These are phyloP conservation scores for Heliocidaris tuberculata DNA, from an alignment of 35 echinoderm and acorn worm species.

Conservation along the genomic window DNA sequence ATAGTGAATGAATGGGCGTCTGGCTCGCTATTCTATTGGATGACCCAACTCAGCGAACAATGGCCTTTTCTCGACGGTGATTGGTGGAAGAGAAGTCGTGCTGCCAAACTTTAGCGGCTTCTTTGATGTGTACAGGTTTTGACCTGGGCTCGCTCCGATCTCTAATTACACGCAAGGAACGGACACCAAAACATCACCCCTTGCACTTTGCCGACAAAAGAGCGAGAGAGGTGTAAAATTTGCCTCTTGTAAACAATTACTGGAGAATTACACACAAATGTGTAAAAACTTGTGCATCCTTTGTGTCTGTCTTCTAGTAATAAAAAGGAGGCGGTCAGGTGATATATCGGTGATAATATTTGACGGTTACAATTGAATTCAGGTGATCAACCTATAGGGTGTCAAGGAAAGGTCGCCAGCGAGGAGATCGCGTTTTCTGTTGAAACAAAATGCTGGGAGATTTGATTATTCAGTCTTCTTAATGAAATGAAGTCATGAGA, in stretches of 20 bases:
- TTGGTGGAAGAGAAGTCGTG: constrained; percentile 19
- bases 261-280: neutral
- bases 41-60: constrained; percentile 44
- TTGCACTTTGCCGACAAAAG: neutral
- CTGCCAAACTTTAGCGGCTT: constrained; percentile 47
- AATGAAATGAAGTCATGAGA: neutral
- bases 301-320: neutral
- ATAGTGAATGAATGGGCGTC: constrained; percentile 34
- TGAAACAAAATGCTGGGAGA: no score
- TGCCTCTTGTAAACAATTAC: neutral
- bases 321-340: constrained; percentile 1
- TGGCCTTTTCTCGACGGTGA: neutral
- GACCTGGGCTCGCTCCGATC: constrained; percentile 29
- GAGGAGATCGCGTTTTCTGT: neutral
- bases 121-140: constrained; percentile 42
- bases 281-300: constrained; percentile 16
- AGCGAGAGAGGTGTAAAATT: neutral
- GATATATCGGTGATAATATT: constrained; percentile 13
- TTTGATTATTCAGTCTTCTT: neutral
- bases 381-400: neutral
- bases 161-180: constrained; percentile 44
- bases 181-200: constrained; percentile 21
- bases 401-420: neutral
- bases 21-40: constrained; percentile 32
- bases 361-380: neutral